Conservation (phyloP, 2,888 invertebrate genomes). For the Stenotaenia linearis region DNA sequence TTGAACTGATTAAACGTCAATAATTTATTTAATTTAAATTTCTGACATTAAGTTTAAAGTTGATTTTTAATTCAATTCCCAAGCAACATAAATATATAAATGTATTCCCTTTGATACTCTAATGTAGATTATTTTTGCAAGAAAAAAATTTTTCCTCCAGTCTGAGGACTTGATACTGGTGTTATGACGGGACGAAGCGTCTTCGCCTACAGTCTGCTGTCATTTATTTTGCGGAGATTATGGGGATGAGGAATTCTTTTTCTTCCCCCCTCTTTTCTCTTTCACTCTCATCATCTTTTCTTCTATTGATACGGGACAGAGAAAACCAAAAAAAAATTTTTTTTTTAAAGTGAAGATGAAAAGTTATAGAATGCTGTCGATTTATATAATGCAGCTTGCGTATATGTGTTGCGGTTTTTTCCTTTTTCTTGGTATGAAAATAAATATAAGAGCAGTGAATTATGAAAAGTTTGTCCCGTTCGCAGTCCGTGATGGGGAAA, state of each 20-base stretch:
- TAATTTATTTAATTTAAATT: no score
- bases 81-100: no score
- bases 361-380: conserved; percentile 15
- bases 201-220: background rate
- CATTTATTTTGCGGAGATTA: conserved; percentile 16
- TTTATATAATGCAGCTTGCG: background rate
- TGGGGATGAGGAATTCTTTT: conserved; percentile 7
- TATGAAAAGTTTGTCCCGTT: conserved; percentile 24
- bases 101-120: no score
- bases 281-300: conserved; percentile 5
- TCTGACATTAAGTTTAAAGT: no score
- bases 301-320: conserved; percentile 2
- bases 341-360: background rate
- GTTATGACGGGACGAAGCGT: background rate
- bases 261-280: background rate
- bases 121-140: no score
- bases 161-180: background rate
- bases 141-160: background rate
- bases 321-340: background rate
- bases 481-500: conserved; percentile 5
- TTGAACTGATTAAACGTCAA: no score
- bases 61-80: no score
- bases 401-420: background rate
- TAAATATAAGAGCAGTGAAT: conserved; percentile 12
- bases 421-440: background rate